Conservation (phyloP, 2,888 invertebrate genomes). For the Drosophila imparisetae region DNA sequence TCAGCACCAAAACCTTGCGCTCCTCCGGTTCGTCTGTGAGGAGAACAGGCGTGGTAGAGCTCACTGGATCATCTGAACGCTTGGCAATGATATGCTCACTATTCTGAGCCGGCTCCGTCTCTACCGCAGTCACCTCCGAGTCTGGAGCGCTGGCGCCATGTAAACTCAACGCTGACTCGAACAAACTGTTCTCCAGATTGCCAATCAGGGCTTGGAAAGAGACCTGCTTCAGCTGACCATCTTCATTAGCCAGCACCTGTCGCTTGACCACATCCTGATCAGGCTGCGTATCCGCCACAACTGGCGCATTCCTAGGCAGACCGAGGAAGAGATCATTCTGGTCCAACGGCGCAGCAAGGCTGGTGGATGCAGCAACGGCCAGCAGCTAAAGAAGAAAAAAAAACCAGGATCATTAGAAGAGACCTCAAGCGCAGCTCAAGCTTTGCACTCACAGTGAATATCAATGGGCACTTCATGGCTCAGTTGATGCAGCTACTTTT, state of each 20-base stretch:
- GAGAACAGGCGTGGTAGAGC: neutral
- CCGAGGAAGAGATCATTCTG: conserved; percentile 62
- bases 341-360: conserved; percentile 63
- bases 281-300: conserved; percentile 26
- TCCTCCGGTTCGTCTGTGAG: conserved; percentile 33
- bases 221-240: conserved; percentile 72
- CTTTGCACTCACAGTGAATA: conserved; percentile 65
- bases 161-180: conserved; percentile 78
- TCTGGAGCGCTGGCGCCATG: conserved; percentile 64
- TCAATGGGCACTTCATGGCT: conserved; percentile 70
- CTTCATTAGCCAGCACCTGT: conserved; percentile 60
- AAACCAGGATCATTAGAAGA: neutral
- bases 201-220: conserved; percentile 80
- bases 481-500: conserved; percentile 19
- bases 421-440: neutral
- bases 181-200: conserved; percentile 78
- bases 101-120: conserved; percentile 26
- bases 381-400: conserved; percentile 49
- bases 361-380: conserved; percentile 33
- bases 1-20: conserved; percentile 69
- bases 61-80: conserved; percentile 47
- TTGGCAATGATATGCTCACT: conserved; percentile 50
- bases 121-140: conserved; percentile 55
- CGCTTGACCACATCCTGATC: conserved; percentile 71
- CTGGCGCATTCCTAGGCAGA: conserved; percentile 38